A percentile compares a stretch with the other conserved stretches of the same genome.
These are phyloP conservation scores for Setophaga kirtlandii DNA, from an alignment of 2,113 vertebrate species.

Conservation along the genomic window DNA sequence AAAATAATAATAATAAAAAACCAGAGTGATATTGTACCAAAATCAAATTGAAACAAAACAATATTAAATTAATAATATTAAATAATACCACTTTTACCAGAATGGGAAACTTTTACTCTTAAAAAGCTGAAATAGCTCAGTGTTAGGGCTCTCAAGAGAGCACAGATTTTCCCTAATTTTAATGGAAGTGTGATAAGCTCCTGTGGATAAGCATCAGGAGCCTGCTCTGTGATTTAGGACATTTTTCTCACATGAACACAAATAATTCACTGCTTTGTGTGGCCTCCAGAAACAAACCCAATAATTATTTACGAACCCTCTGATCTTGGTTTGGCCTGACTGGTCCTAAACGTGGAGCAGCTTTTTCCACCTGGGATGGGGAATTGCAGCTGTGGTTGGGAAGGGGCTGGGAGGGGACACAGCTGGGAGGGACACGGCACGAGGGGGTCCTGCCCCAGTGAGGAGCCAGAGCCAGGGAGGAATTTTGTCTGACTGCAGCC, in stretches of 20 bases:
- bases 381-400: neutral
- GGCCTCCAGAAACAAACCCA: neutral
- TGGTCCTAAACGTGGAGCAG: rapidly evolving
- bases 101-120: constrained; percentile 32
- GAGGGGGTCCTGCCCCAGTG: neutral
- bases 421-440: rapidly evolving
- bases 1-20: neutral
- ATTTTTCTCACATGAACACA: neutral
- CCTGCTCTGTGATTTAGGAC: neutral
- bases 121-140: constrained; percentile 26
- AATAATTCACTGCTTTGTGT: neutral
- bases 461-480: neutral
- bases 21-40: neutral
- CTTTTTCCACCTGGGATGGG: rapidly evolving
- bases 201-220: neutral
- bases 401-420: neutral
- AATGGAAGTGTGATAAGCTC: neutral
- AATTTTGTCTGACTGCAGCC: neutral
- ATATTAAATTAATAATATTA: neutral
- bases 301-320: neutral
- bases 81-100: constrained; percentile 12
- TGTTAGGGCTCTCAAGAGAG: constrained; percentile 5
- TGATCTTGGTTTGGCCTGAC: neutral
- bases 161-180: neutral
- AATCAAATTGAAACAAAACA: neutral